These are phyloP conservation scores for Leptinotarsa defecta DNA, from an alignment of 1,140 invertebrate genomes.

Conservation along the genomic window DNA sequence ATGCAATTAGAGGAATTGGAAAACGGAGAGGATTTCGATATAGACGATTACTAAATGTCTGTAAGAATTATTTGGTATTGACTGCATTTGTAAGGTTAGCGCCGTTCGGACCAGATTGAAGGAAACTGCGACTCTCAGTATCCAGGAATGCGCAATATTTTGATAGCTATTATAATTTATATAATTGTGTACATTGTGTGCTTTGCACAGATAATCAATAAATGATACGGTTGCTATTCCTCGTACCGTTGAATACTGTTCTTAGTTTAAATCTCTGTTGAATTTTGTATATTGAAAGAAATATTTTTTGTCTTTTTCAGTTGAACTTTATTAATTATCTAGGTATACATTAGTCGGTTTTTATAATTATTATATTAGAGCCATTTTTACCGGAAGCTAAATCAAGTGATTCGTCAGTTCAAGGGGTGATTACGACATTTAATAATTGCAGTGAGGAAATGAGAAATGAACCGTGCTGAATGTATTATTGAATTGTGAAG, in stretches of 20 bases:
- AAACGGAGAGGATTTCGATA: constrained; percentile 80
- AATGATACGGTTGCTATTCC: constrained; percentile 3
- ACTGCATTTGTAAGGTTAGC: constrained; percentile 46
- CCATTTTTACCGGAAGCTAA: no score
- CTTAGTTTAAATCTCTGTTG: constrained; percentile 8
- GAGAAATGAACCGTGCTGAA: neutral
- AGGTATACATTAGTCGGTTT: constrained; percentile 3
- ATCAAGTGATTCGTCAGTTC: neutral
- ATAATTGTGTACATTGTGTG: neutral
- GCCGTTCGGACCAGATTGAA: constrained; percentile 22
- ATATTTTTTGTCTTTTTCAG: neutral
- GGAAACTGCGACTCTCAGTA: neutral
- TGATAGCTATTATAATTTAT: constrained; percentile 1
- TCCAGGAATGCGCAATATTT: constrained; percentile 10
- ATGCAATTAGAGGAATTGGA: constrained; percentile 90
- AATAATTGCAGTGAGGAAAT: neutral
- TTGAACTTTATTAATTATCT: constrained; percentile 16
- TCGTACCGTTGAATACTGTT: neutral
- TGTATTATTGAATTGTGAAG: neutral
- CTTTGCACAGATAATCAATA: neutral
- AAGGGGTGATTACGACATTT: neutral
- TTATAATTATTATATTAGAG: constrained; percentile 14
- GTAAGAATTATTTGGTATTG: constrained; percentile 23
- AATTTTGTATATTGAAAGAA: constrained; percentile 17
- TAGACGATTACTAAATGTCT: constrained; percentile 86